phyloP scores from a whole-genome alignment of 2,797 vertebrate species.

The Hipposideros larvatus region DNA sequence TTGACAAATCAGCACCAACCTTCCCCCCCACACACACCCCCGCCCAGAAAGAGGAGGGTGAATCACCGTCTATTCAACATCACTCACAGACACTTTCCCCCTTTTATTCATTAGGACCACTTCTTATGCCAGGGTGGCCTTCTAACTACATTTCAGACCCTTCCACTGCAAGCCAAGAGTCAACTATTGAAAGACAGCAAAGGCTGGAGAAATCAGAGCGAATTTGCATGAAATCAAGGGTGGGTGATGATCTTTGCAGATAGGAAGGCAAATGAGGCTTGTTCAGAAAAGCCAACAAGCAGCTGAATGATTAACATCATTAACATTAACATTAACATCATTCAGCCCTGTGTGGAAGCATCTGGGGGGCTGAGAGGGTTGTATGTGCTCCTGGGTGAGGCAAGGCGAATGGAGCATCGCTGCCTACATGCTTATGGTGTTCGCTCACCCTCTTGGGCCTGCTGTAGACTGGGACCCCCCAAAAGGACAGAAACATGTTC shows the following conservation, averaged over 20 bases:
- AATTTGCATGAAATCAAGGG: slow-evolving; percentile 66
- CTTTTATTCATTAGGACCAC: slow-evolving; percentile 22
- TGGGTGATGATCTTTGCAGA: slow-evolving; percentile 27
- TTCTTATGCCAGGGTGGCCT: slow-evolving; percentile 45
- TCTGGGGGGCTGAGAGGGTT: neutral
- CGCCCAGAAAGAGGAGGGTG: slow-evolving; percentile 52
- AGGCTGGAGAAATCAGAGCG: slow-evolving; percentile 18
- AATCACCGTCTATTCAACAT: slow-evolving; percentile 73
- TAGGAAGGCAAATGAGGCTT: slow-evolving; percentile 41
- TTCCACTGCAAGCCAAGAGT: slow-evolving; percentile 24
- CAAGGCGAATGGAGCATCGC: neutral
- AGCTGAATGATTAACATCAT: neutral
- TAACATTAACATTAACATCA: neutral
- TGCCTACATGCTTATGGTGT: neutral
- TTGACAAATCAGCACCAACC: slow-evolving; percentile 79
- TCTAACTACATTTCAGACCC: neutral
- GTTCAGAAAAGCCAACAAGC: slow-evolving; percentile 1
- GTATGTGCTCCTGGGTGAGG: neutral
- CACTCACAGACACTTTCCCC: neutral
- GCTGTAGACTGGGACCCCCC: neutral
- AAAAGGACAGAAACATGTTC: neutral
- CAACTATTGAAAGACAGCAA: neutral
- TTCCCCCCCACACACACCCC: slow-evolving; percentile 8
- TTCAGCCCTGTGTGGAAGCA: neutral
- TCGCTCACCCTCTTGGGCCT: neutral